Base-by-base conservation (phyloP, 2,113 vertebrate genomes). In the Lamprologus ornatipinnis region DNA sequence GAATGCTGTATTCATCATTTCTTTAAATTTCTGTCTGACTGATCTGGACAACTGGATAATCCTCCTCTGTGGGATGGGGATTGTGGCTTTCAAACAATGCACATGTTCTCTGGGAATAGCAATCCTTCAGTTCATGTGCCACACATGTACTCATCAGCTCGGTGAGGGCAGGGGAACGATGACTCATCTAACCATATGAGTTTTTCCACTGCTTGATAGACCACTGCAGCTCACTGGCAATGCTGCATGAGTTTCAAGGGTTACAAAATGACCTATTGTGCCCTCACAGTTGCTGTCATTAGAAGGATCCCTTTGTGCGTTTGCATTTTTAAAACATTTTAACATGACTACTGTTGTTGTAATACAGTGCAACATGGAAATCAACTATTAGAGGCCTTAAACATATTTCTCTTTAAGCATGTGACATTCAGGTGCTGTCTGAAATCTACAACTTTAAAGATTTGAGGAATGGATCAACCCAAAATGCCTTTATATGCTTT, bases 111-210 rank as follows among this genome's bases (percentile, higher is more conserved):
- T 28, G 28, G 57, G 13, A 80, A 58, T 6, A 11, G 47, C 35
- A 7, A 28, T 33, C 45, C 51, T 57, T 28, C 23, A 83, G 53
- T 81, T 87, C 58, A 78, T 87, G 85, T 84, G 80, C 15, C 83
- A 49, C 85, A 83, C 84, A 73, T 88, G 82, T 81, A 37, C 47
- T 87, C 51, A 11, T 90, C 86, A 42, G 33, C 33, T 73, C 33
- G 14, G 60, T 82, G 79, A 87, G 54, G 85, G 21, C 81, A 21
- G 40, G 54, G 60, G 87, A 88, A 79, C 17, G 7, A 84, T 92
- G 92, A 92, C 87, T 93, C 90, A 92, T 90, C 85, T 82, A 87
- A 87, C 82, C 86, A 84, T 81, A 9, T 63, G 60, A 70, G 80
- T 78, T 87, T 91, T 93, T 91, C 85, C 90, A 89, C 40, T 35